Base-by-base conservation (phyloP, 2,113 vertebrate genomes). In the Micronisus gabar region DNA sequence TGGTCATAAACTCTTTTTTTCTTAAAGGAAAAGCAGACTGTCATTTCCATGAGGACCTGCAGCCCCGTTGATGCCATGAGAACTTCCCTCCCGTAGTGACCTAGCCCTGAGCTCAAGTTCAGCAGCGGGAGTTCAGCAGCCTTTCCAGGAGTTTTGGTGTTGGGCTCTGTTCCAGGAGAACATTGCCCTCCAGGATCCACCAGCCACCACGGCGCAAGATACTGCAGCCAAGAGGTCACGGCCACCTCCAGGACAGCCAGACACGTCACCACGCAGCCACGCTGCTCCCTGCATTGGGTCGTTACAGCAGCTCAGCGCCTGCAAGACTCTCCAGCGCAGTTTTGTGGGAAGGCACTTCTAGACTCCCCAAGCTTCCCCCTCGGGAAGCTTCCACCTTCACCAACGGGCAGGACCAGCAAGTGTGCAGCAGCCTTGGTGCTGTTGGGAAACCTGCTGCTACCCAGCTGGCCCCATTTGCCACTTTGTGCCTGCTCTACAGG, bases 391-490 rank as follows among this genome's bases (percentile, higher is more conserved):
- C 50, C 65, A 29, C 41, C 52, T 21, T 29, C 29, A 11, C 13
- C 38, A n/a, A 22, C 0, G 2, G 65, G 30, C 32, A 85, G 47
- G 40, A 61, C 23, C 68, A 66, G 47, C 40, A 50, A 55, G 43
- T 1, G 1, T 0, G 0, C 56, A 65, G 52, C 56, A 65, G 47
- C 40, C 19, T 26, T 1, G 2, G 21, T 38, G 65, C 47, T 72
- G 41, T 32, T 45, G 81, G 70, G 59, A 81, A 81, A 48, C 47
- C 58, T 45, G 47, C 45, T 50, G 38, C 67, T 55, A 50, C 62
- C 82, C 63, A n/a, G 56, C 71, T 86, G 66, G 25, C 5, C 45
- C 65, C 1, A 0, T 11, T 23, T 59, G 48, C 26, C 68, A 3
- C 58, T n/a, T 30, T 0, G 2, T 36, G 30, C 13, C 47, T 40